Percentiles rank a stretch among this genome's conserved stretches.
These are phyloP conservation scores for Zosterops japonicus DNA, from an alignment of 2,113 vertebrate genomes.

Conservation along the genomic window DNA sequence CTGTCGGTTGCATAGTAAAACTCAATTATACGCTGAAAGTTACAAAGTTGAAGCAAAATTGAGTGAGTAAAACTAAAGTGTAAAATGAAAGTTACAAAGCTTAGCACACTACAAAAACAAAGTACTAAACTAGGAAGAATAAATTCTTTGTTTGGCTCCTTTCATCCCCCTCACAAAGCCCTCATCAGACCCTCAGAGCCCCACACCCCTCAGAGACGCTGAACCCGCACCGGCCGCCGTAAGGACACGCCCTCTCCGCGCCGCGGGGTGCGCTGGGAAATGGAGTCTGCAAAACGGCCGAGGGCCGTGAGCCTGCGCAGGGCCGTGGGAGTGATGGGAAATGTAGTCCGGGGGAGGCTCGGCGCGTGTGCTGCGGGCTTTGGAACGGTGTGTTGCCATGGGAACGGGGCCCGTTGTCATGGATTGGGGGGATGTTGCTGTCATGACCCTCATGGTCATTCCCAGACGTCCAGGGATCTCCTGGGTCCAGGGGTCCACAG, in stretches of 20 bases:
- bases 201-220: too few species aligned
- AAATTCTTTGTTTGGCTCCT: not conserved
- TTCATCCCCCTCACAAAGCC: not conserved
- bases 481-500: too few species aligned
- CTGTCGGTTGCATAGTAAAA: not conserved
- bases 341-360: not conserved
- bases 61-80: not conserved
- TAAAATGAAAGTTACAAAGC: not conserved
- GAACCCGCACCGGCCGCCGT: not conserved
- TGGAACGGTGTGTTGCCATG: not conserved
- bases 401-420: not conserved
- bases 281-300: not conserved
- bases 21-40: not conserved
- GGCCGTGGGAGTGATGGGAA: not conserved
- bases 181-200: not conserved
- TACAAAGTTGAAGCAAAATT: not conserved
- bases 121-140: not conserved
- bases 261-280: not conserved
- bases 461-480: too few species aligned
- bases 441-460: not conserved
- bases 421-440: not conserved
- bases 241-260: not conserved
- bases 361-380: too few species aligned
- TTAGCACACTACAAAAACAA: not conserved
- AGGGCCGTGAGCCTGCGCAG: too few species aligned